Base-by-base conservation (phyloP, 1,140 invertebrate species). In the Scaptodrosophila lebanonensis region DNA sequence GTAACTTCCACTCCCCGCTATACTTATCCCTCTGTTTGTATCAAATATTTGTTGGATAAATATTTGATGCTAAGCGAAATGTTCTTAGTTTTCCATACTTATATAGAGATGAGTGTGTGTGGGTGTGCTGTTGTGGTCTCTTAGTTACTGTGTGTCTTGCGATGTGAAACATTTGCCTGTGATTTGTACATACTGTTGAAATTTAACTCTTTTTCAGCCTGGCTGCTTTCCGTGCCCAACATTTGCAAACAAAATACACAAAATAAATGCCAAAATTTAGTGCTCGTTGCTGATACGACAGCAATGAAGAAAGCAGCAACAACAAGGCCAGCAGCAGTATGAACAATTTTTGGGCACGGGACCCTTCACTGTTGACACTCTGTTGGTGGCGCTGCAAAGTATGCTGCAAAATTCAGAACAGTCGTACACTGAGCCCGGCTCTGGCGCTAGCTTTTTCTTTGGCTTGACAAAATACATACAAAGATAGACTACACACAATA, bases 31-130 rank as follows among this genome's bases (percentile, higher is more conserved):
- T 56, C 72, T 79, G 73, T 30, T 68, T 53, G 35, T 53, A 47
- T 50, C 57, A 73, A 79, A 79, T 79, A 79, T 82, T 79, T 63
- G 68, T 63, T 75, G 58, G 60, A 29, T 54, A 72, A 79, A 73
- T 79, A 73, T 79, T 70, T 73, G 69, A 57, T 65, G 9, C 35
- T 16, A 15, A 38, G 17, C 13, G 15, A 38, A 38, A 38, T 38
- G 6, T 38, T 12, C 8, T 4, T 4, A 25, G 8, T 25, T 25
- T 8, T 25, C 3, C 22, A 25, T 25, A 8, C 8, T 25, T 25
- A 25, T 25, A 25, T 25, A 8, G 22, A 25, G 3, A 25, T 25
- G 22, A 4, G 3, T 25, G 22, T 25, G 8, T 25, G 3, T 25
- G 3, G 3, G 22, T 25, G 22, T 25, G 22, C 22, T 25, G 3